phyloP scores from a whole-genome alignment of 2,797 vertebrate genomes.

The Petrocephalus sullivani region DNA sequence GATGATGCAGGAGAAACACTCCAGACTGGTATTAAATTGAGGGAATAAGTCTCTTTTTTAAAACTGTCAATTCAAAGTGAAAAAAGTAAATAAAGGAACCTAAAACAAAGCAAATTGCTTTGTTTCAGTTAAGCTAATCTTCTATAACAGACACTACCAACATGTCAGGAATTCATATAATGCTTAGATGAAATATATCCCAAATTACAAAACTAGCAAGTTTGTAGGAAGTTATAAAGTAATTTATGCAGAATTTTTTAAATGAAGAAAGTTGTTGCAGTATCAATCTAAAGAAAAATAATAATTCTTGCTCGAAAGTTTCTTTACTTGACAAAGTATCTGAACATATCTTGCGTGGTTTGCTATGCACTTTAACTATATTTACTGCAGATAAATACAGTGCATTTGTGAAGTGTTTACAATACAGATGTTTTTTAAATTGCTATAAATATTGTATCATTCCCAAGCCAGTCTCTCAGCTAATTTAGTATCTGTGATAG shows the following conservation, averaged over 20 bases:
- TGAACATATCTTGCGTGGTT: neutral
- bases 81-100: slow-evolving; percentile 64
- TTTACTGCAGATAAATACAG: neutral
- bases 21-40: slow-evolving; percentile 97
- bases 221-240: neutral
- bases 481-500: neutral
- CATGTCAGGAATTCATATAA: slow-evolving; percentile 40
- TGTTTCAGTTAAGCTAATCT: slow-evolving; percentile 72
- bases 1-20: slow-evolving; percentile 99
- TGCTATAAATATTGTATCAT: neutral
- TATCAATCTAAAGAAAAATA: neutral
- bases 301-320: neutral
- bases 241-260: slow-evolving; percentile 1
- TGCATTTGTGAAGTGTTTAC: neutral
- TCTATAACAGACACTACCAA: slow-evolving; percentile 62
- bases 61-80: slow-evolving; percentile 74
- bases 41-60: slow-evolving; percentile 83
- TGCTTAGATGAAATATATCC: slow-evolving; percentile 43
- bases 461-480: neutral
- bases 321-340: neutral
- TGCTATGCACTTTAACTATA: neutral
- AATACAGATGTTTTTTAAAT: neutral
- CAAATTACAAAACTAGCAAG: neutral
- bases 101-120: slow-evolving; percentile 74
- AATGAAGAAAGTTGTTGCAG: neutral